Base-by-base conservation (phyloP, 1,140 invertebrate species). In the Dreissena rostriformis region DNA sequence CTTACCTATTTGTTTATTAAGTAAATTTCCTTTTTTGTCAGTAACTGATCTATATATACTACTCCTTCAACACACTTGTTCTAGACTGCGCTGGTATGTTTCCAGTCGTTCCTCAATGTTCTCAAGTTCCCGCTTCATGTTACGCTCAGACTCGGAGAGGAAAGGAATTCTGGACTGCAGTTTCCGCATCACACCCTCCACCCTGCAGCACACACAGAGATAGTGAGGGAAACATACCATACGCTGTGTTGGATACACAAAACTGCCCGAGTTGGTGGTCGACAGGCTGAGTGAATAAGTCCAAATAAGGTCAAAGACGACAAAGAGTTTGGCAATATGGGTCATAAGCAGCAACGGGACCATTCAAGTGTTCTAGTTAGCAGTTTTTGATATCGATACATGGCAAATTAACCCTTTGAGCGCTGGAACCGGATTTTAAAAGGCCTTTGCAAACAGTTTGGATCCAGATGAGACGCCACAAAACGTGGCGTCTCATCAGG, bases 111-210 rank as follows among this genome's bases (percentile, higher is more conserved):
- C 82, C 26, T 77, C 65, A 53, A 84, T 84, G 22, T 76, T 72
- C 66, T 84, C 82, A 15, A 84, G 63, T 78, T 84, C 82, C 65
- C 73, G 74, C 72, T 84, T 84, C 82, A 84, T 84, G 4, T n/a
- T n/a, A 22, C 74, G 53, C 39, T 84, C 82, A 14, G 82, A 17
- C 10, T 84, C 73, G 7, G 82, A 84, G 15, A 84, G 52, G 53
- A 84, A 84, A 68, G 82, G 82, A 28, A 68, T 76, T 26, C 74
- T 71, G 28, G 74, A 76, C 74, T 84, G 82, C 24, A 77, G 75
- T 72, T 77, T 76, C 39, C 74, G 51, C 82, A 84, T 77, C 22
- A 84, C 53, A 14, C 49, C 63, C 61, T 77, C 73, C 52, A 84
- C 19, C 52, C 82, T 84, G 29, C 24, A 83, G 39, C 4, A 39